Evolutionary conservation across 1,140 invertebrate genomes (phyloP).

Genomic region (Eumeta japonica): DNA sequence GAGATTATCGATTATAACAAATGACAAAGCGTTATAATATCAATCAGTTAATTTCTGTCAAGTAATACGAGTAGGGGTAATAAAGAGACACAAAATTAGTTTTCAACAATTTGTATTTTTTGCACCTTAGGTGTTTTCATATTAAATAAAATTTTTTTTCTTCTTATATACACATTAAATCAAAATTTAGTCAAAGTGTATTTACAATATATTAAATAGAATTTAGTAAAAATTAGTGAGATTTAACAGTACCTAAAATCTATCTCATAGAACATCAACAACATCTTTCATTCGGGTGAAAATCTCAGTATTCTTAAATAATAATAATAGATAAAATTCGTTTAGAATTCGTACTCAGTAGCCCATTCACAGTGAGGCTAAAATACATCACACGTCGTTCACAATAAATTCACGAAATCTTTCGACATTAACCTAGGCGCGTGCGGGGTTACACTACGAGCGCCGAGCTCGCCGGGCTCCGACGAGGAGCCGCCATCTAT

Average conservation of each 20-base stretch:
- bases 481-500: no score
- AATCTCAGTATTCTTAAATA: slow-evolving; percentile 35
- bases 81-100: slow-evolving; percentile 13
- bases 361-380: slow-evolving; percentile 37
- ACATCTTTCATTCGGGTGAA: slow-evolving; percentile 49
- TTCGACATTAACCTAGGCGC: no score
- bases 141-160: slow-evolving; percentile 52
- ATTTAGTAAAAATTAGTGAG: slow-evolving; percentile 58
- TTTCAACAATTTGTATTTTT: slow-evolving; percentile 56
- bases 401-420: no score
- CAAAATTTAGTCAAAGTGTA: slow-evolving; percentile 53
- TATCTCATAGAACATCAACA: slow-evolving; percentile 54
- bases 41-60: no score
- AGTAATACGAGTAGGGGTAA: no score
- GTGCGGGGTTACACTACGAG: no score
- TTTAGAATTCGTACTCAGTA: slow-evolving; percentile 42
- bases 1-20: no score
- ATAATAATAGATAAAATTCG: slow-evolving; percentile 28
- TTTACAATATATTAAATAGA: slow-evolving; percentile 59
- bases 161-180: slow-evolving; percentile 58
- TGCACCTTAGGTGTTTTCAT: slow-evolving; percentile 52
- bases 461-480: no score
- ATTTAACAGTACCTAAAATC: slow-evolving; percentile 53
- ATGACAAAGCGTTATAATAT: no score
- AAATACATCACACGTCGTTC: no score